These are phyloP conservation scores for Rhamphomyia laevipes DNA, from an alignment of 2,888 invertebrate species.

Conservation along the genomic window DNA sequence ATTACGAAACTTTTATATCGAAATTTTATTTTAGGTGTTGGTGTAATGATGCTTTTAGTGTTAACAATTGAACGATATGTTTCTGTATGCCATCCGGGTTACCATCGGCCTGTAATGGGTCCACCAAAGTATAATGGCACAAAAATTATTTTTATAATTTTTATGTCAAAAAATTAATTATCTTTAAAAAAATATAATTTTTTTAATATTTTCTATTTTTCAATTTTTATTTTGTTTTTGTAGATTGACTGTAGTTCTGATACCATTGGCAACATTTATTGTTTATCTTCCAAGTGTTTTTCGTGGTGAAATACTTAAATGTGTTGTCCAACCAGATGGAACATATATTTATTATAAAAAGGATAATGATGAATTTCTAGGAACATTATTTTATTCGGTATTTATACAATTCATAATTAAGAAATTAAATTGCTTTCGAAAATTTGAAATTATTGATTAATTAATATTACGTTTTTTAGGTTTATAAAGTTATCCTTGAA, in stretches of 20 bases:
- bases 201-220: conserved; percentile 8
- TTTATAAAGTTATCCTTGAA: conserved; percentile 52
- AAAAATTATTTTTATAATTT: neutral
- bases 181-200: neutral
- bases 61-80: conserved; percentile 63
- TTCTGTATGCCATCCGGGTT: conserved; percentile 61
- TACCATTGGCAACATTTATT: conserved; percentile 51
- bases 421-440: too few relatives aligned
- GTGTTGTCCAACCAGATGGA: conserved; percentile 41
- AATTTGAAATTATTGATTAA: too few relatives aligned
- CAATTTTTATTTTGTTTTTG: conserved; percentile 7
- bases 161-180: neutral
- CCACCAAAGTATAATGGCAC: conserved; percentile 41
- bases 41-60: conserved; percentile 63
- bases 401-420: conserved; percentile 9
- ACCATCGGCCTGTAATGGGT: conserved; percentile 52
- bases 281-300: conserved; percentile 59
- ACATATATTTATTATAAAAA: conserved; percentile 45
- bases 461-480: conserved; percentile 20
- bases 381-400: conserved; percentile 43
- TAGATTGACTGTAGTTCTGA: conserved; percentile 47
- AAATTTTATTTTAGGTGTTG: conserved; percentile 41
- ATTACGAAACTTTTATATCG: neutral
- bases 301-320: conserved; percentile 46
- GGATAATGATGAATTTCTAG: conserved; percentile 41